Conservation (phyloP, 2,888 invertebrate species). For the Gryllus longicercus region DNA sequence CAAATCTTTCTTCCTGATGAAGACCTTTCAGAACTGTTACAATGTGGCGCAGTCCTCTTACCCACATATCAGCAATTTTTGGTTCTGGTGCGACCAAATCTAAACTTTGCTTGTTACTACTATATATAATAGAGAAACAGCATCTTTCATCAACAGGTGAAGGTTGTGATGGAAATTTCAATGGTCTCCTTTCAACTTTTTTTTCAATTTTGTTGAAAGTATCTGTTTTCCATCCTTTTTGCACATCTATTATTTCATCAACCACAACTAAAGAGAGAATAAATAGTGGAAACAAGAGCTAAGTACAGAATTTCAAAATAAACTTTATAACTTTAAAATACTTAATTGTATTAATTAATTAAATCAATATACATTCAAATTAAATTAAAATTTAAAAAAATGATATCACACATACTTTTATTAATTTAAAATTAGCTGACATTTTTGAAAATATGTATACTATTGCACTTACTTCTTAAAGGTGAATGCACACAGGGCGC, state of each 20-base stretch:
- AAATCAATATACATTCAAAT: neutral
- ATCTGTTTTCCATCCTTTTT: constrained; percentile 48
- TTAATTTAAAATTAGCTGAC: neutral
- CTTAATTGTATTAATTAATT: neutral
- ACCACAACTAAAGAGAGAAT: constrained; percentile 43
- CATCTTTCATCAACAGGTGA: constrained; percentile 41
- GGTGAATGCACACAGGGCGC: constrained; percentile 36
- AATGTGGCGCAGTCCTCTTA: constrained; percentile 43
- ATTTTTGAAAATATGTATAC: neutral
- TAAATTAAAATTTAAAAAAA: neutral
- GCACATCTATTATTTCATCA: constrained; percentile 46
- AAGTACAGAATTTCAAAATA: too few species aligned
- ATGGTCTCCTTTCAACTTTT: constrained; percentile 40
- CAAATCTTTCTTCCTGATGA: constrained; percentile 42
- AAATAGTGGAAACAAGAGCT: neutral
- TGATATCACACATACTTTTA: neutral
- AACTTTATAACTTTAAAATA: neutral
- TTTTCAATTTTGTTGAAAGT: constrained; percentile 46
- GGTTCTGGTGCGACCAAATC: constrained; percentile 45
- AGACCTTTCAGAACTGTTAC: constrained; percentile 41
- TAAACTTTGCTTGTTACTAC: constrained; percentile 42
- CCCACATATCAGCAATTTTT: constrained; percentile 43
- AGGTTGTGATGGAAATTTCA: constrained; percentile 31
- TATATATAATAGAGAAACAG: constrained; percentile 46
- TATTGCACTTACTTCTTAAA: constrained; percentile 32